phyloP scores from a whole-genome alignment of 2,888 invertebrate species.

The Ctena decussata region DNA sequence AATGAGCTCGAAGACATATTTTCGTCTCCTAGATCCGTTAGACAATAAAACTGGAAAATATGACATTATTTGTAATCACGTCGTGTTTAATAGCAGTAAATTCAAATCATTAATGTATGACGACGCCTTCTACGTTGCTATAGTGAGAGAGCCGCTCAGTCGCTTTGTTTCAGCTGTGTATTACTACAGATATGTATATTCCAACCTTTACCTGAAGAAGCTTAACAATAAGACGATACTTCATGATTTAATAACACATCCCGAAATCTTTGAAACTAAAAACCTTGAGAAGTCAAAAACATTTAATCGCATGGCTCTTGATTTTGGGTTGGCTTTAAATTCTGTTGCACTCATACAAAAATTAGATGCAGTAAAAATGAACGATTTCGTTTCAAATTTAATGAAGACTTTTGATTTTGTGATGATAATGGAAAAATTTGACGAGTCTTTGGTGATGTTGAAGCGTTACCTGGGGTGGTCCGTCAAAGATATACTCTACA shows the following conservation, averaged over 20 bases:
- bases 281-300: neutral
- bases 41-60: neutral
- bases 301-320: neutral
- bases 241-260: neutral
- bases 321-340: neutral
- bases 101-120: neutral
- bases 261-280: neutral
- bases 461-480: constrained; percentile 6
- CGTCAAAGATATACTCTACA: constrained; percentile 22
- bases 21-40: no score
- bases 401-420: neutral
- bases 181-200: neutral
- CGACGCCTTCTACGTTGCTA: neutral
- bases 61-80: constrained; percentile 9
- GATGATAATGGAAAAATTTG: constrained; percentile 10
- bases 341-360: neutral
- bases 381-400: neutral
- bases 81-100: neutral
- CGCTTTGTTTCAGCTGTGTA: neutral
- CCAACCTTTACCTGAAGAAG: neutral
- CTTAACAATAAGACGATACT: neutral
- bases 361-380: neutral
- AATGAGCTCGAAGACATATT: no score
- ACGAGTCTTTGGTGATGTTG: constrained; percentile 21
- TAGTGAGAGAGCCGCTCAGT: neutral